Percentiles rank a stretch among this genome's conserved stretches.
Conservation (phyloP, 2,797 vertebrate genomes). For the Chaenodraco wilsoni region DNA sequence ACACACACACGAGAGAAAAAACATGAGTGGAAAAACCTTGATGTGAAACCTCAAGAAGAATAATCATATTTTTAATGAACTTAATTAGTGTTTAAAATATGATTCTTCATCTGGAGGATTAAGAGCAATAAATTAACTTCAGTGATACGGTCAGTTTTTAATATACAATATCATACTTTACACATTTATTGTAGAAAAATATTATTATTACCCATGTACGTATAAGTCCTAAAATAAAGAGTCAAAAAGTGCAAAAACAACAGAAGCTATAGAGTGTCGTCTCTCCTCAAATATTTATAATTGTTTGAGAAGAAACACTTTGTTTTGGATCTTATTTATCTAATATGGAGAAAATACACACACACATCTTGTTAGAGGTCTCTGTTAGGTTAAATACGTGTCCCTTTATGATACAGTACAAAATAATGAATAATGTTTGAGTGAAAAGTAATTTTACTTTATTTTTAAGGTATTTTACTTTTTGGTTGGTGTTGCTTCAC, state of each 20-base stretch:
- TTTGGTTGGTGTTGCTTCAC: constrained; percentile 15
- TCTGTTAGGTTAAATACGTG: constrained; percentile 19
- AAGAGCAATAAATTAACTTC: constrained; percentile 39
- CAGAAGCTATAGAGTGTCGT: neutral
- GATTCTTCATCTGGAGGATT: constrained; percentile 29
- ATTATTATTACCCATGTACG: constrained; percentile 21
- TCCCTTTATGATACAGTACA: constrained; percentile 33
- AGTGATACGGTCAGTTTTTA: constrained; percentile 31
- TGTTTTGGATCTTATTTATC: neutral
- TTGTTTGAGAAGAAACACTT: neutral
- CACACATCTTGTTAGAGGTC: neutral
- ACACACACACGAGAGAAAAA: neutral
- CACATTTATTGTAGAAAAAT: constrained; percentile 60
- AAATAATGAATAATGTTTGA: constrained; percentile 31
- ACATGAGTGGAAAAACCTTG: constrained; percentile 12
- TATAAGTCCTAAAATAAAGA: constrained; percentile 48
- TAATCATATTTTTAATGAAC: neutral
- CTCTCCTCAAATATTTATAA: neutral
- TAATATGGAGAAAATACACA: neutral
- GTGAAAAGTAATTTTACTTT: neutral
- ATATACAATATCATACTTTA: constrained; percentile 32
- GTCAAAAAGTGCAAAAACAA: constrained; percentile 68
- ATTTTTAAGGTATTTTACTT: constrained; percentile 3
- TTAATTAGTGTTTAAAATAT: neutral
- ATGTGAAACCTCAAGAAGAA: constrained; percentile 14